phyloP scores from a whole-genome alignment of 1,140 invertebrate species.

The Battus philenor region DNA sequence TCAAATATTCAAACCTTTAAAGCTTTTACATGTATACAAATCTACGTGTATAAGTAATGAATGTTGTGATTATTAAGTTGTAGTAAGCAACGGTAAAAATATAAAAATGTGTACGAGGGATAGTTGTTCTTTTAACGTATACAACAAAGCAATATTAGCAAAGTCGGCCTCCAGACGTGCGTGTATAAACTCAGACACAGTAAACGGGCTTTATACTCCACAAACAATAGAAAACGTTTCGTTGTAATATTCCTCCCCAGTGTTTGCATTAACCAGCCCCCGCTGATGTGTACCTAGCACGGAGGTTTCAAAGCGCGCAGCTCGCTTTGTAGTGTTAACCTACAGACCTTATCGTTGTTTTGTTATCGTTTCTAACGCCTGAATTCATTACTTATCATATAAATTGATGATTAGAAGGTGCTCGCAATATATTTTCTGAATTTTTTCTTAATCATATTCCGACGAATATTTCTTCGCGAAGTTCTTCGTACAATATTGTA shows the following conservation, averaged over 20 bases:
- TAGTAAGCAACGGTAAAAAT: no score
- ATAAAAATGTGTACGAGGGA: no score
- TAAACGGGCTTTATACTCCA: slow-evolving; percentile 9
- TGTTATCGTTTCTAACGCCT: not conserved
- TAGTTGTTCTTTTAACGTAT: slow-evolving; percentile 2
- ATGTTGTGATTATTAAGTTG: no score
- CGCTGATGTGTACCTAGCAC: not conserved
- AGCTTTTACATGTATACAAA: no score
- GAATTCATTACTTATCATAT: no score
- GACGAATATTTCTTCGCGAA: no score
- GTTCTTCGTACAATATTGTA: no score
- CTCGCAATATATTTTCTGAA: no score
- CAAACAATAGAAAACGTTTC: slow-evolving; percentile 12
- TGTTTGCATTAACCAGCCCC: slow-evolving; percentile 9
- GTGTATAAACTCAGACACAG: slow-evolving; percentile 12
- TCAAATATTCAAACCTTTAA: no score
- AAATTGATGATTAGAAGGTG: no score
- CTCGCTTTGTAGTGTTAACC: not conserved
- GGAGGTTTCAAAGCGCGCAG: not conserved
- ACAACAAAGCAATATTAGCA: slow-evolving; percentile 3
- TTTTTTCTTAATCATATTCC: no score
- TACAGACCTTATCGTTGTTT: slow-evolving; percentile 7
- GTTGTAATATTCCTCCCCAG: slow-evolving; percentile 9
- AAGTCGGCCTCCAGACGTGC: slow-evolving; percentile 6
- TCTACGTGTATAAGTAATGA: no score